Evolutionary conservation across 2,888 invertebrate species (phyloP), one percentile per base, ranked within the genome.

Genomic region (Teleogryllus oceanicus): DNA sequence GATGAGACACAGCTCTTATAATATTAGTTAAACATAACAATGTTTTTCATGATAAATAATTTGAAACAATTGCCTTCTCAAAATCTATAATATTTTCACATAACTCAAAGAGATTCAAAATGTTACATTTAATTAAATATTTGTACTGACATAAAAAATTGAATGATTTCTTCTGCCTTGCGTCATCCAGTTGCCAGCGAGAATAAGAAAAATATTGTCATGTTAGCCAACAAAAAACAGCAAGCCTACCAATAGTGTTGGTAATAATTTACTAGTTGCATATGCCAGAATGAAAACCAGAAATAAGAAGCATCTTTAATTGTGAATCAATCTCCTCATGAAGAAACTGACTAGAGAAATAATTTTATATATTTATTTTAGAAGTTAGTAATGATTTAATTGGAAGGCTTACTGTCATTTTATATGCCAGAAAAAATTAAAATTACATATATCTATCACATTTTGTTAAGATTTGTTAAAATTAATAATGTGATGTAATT

Each of bases 401-500:
- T 37, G 62, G n/a, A n/a, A 62, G 62, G 62, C 62, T 62, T 62
- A 18, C 62, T 62, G 62, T 62, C 62, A 62, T 62, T 62, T n/a
- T 62, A 62, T 18, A 62, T 62, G 62, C n/a, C 13, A 18, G 62
- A 12, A 62, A 62, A 62, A 62, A 13, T 62, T 62, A 62, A 18
- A 62, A 62, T 62, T n/a, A 62, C 13, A 62, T 37, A 37, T 37
- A 37, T 37, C 37, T 37, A 37, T 37, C 37, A 37, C 37, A 37
- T 37, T n/a, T 62, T 62, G 62, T 62, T 62, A 18, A 62, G 62
- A 18, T 18, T 62, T 62, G 62, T 62, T 62, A 62, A 62, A 37
- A 37, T 37, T 37, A 37, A n/a, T 62, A 62, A 18, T 62, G 62
- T 62, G 62, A 62, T 62, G 62, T 62, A 62, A 62, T 62, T 18